Conservation (phyloP, 2,888 invertebrate genomes). For the Hemistola chrysoprasaria region DNA sequence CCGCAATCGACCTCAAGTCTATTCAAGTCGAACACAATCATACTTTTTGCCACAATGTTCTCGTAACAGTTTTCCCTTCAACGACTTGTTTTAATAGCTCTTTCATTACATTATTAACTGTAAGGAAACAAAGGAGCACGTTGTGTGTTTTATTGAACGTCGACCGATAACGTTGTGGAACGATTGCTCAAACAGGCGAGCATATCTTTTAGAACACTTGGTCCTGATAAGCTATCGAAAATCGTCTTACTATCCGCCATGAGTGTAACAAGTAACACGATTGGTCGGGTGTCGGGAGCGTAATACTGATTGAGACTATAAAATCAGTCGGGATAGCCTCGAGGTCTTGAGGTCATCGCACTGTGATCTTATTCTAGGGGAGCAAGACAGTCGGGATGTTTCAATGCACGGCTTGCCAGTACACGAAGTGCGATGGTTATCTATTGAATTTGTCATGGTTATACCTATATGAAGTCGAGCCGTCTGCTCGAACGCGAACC, state of each 20-base stretch:
- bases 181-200: conserved; percentile 35
- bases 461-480: conserved; percentile 49
- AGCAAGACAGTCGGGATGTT: conserved; percentile 45
- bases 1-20: conserved; percentile 39
- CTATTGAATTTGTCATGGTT: conserved; percentile 58
- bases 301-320: conserved; percentile 21
- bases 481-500: conserved; percentile 48
- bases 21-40: conserved; percentile 26
- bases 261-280: conserved; percentile 15
- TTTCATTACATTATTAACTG: conserved; percentile 9
- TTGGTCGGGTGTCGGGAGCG: conserved; percentile 13
- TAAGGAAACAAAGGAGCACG: conserved; percentile 11
- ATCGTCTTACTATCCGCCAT: conserved; percentile 24
- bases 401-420: conserved; percentile 36
- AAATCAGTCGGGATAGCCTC: conserved; percentile 15
- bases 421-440: conserved; percentile 35
- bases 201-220: conserved; percentile 31
- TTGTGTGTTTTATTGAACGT: conserved; percentile 25
- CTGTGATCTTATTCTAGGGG: conserved; percentile 53
- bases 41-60: conserved; percentile 24
- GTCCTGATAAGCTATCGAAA: conserved; percentile 37
- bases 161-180: conserved; percentile 35
- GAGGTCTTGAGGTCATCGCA: conserved; percentile 51
- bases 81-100: conserved; percentile 6
- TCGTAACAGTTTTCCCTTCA: conserved; percentile 14